Conservation (phyloP, 2,113 vertebrate genomes). For the Lutjanus erythropterus region DNA sequence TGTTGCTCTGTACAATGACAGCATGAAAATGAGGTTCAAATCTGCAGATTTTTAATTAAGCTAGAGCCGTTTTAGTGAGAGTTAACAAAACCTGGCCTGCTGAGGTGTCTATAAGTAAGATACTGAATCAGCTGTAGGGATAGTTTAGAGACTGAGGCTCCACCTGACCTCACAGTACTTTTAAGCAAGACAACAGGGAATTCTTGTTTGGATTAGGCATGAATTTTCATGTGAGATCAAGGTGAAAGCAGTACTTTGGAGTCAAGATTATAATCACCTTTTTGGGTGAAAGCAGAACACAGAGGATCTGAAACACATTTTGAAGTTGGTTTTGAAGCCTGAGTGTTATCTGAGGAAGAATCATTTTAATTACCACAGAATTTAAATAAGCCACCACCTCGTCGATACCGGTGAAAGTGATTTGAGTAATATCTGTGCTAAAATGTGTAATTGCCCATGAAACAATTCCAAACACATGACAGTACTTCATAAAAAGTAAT, state of each 20-base stretch:
- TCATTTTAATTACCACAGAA: conserved; percentile 44
- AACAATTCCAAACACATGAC: conserved; percentile 30
- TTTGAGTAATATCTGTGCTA: conserved; percentile 21
- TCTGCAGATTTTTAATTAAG: not conserved
- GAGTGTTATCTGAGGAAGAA: conserved; percentile 13
- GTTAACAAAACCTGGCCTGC: conserved; percentile 1
- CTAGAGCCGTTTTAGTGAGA: not conserved
- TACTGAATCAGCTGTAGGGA: not conserved
- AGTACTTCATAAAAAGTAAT: conserved; percentile 26
- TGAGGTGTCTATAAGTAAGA: conserved; percentile 13
- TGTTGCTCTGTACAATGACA: not conserved
- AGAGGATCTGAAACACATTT: conserved; percentile 4
- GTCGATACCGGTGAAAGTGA: conserved; percentile 12
- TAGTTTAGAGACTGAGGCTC: not conserved
- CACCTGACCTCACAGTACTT: not conserved
- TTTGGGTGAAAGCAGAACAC: conserved; percentile 9
- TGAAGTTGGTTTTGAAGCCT: conserved; percentile 16
- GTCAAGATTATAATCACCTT: conserved; percentile 6
- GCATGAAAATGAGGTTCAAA: not conserved
- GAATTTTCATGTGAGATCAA: conserved; percentile 31
- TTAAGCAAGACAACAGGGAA: not conserved
- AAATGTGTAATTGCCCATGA: conserved; percentile 49
- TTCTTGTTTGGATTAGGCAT: not conserved
- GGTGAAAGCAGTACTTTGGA: conserved; percentile 22
- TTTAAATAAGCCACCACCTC: conserved; percentile 30